Conservation (phyloP, 1,140 invertebrate genomes). For the Magallana ariakensis region DNA sequence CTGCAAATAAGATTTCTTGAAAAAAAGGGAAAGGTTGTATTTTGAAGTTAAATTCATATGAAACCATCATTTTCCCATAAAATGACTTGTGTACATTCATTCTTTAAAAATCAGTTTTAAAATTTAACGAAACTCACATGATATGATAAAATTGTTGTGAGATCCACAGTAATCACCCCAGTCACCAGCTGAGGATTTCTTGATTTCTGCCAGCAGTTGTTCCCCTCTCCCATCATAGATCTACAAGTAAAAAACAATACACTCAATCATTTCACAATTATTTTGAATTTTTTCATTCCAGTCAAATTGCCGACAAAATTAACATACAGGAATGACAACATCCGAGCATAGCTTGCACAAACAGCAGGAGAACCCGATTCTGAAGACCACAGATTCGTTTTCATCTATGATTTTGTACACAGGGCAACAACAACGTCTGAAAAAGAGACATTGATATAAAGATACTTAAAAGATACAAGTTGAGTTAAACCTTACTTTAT, state of each 20-base stretch:
- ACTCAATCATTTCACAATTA: no score
- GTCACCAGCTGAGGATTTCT: conserved; percentile 37
- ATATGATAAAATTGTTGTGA: conserved; percentile 45
- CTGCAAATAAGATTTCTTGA: no score
- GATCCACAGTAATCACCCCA: conserved; percentile 52
- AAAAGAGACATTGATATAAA: not conserved
- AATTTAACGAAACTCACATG: not conserved
- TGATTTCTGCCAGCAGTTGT: conserved; percentile 49
- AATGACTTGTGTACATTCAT: no score
- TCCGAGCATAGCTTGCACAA: conserved; percentile 52
- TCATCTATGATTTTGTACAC: conserved; percentile 49
- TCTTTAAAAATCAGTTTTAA: no score
- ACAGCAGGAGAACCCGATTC: conserved; percentile 43
- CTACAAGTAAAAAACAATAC: not conserved
- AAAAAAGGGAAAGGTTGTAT: no score
- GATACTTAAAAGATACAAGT: no score
- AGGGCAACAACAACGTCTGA: conserved; percentile 43
- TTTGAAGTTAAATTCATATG: no score
- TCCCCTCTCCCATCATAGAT: conserved; percentile 20
- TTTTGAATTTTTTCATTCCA: no score
- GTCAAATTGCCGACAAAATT: not conserved
- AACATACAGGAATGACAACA: conserved; percentile 49
- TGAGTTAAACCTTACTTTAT: no score
- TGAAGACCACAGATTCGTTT: conserved; percentile 47
- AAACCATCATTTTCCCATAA: no score